These are phyloP conservation scores for Myathropa florea DNA, from an alignment of 2,888 invertebrate genomes.

Conservation along the genomic window DNA sequence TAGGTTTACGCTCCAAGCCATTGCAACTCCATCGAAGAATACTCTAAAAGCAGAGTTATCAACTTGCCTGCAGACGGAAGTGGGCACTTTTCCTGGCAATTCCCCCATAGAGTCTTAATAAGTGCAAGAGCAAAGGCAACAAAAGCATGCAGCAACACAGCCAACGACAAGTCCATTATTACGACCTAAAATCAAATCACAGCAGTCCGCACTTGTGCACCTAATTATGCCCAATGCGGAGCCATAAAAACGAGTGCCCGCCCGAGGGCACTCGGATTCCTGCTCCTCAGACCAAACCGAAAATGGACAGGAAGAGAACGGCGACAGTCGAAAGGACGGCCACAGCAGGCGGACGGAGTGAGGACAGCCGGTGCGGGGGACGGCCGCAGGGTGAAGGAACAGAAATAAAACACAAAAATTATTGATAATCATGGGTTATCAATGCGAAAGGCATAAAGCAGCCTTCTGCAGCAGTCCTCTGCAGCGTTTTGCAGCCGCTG, in stretches of 20 bases:
- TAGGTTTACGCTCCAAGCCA: background rate
- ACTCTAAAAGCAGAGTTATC: slow-evolving; percentile 10
- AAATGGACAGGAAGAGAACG: slow-evolving; percentile 7
- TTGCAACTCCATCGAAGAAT: background rate
- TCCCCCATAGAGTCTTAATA: slow-evolving; percentile 29
- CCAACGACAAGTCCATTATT: slow-evolving; percentile 39
- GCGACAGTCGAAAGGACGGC: background rate
- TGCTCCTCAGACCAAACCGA: slow-evolving; percentile 12
- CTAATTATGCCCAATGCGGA: slow-evolving; percentile 64
- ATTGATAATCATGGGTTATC: slow-evolving; percentile 70
- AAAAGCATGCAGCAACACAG: background rate
- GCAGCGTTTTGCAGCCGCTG: background rate
- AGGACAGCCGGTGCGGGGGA: background rate
- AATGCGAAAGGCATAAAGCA: slow-evolving; percentile 64
- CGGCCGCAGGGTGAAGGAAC: background rate
- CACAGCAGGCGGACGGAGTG: background rate
- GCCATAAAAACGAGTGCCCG: slow-evolving; percentile 41
- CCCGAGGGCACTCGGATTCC: slow-evolving; percentile 53
- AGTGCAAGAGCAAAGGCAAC: background rate
- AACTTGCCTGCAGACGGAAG: slow-evolving; percentile 43
- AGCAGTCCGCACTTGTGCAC: slow-evolving; percentile 49
- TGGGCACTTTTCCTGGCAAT: slow-evolving; percentile 31
- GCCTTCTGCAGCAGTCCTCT: slow-evolving; percentile 40
- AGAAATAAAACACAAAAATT: slow-evolving; percentile 54
- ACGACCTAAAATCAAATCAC: slow-evolving; percentile 55